Percentiles rank a stretch among this genome's conserved stretches.
Evolutionary conservation across 2,888 invertebrate species (phyloP).

Genomic region (Selenia dentaria): DNA sequence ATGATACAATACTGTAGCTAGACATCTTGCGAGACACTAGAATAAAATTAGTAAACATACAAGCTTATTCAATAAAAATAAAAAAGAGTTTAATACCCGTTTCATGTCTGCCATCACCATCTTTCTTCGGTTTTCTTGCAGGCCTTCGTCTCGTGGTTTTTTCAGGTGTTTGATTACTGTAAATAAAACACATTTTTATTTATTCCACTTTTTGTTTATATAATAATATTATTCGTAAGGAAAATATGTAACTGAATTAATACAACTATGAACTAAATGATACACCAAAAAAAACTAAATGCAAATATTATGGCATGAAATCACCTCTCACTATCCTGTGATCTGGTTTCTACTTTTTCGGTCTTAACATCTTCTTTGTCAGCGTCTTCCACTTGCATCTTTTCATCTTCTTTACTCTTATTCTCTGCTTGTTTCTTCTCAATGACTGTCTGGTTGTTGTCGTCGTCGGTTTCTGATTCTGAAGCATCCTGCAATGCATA

Average conservation of each 20-base stretch:
- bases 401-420: constrained; percentile 49
- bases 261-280: too few species aligned
- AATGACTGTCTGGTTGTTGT: constrained; percentile 72
- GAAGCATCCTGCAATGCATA: constrained; percentile 58
- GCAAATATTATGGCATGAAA: too few species aligned
- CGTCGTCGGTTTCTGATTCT: constrained; percentile 71
- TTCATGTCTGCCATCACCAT: constrained; percentile 66
- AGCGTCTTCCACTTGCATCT: constrained; percentile 40
- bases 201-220: too few species aligned
- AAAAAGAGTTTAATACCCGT: constrained; percentile 69
- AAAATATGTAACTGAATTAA: too few species aligned
- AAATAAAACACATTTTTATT: not conserved
- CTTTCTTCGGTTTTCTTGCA: constrained; percentile 57
- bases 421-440: constrained; percentile 60
- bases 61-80: too few species aligned
- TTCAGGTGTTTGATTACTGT: constrained; percentile 67
- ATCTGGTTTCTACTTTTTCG: constrained; percentile 44
- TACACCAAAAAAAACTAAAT: too few species aligned
- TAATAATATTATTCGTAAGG: too few species aligned
- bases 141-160: constrained; percentile 58
- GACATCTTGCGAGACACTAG: too few species aligned
- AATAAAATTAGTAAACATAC: too few species aligned
- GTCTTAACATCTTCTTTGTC: constrained; percentile 41
- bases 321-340: constrained; percentile 71
- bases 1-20: too few species aligned